Conservation (phyloP, 2,888 invertebrate species). For the Hydrotaea cyrtoneurina region DNA sequence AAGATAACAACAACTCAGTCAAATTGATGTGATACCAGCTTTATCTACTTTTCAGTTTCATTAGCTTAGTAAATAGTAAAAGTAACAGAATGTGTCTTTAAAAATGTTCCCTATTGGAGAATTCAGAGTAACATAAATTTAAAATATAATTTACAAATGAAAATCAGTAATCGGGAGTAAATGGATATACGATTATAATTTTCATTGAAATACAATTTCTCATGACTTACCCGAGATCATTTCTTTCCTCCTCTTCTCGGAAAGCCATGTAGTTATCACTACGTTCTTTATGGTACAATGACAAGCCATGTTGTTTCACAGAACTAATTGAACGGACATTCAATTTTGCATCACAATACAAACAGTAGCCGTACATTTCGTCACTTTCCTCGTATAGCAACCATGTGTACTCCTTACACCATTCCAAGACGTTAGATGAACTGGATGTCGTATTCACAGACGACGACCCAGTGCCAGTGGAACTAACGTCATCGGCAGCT, state of each 20-base stretch:
- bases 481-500: conserved; percentile 67
- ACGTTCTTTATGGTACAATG: conserved; percentile 74
- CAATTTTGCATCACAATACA: conserved; percentile 74
- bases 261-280: conserved; percentile 74
- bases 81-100: no score
- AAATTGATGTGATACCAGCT: no score
- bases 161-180: no score
- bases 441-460: conserved; percentile 41
- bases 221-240: conserved; percentile 63
- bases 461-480: conserved; percentile 52
- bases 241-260: conserved; percentile 69
- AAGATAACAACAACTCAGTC: no score
- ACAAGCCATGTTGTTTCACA: conserved; percentile 71
- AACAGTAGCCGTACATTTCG: conserved; percentile 72
- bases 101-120: no score
- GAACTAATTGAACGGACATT: conserved; percentile 64
- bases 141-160: no score
- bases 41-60: no score
- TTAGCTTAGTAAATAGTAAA: no score
- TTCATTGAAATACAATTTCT: no score
- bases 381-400: conserved; percentile 73
- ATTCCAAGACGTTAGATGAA: conserved; percentile 65
- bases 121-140: no score
- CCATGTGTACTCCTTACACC: conserved; percentile 75
- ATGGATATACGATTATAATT: no score